These are phyloP conservation scores for Sylvia borin DNA, from an alignment of 2,797 vertebrate genomes.

Conservation along the genomic window DNA sequence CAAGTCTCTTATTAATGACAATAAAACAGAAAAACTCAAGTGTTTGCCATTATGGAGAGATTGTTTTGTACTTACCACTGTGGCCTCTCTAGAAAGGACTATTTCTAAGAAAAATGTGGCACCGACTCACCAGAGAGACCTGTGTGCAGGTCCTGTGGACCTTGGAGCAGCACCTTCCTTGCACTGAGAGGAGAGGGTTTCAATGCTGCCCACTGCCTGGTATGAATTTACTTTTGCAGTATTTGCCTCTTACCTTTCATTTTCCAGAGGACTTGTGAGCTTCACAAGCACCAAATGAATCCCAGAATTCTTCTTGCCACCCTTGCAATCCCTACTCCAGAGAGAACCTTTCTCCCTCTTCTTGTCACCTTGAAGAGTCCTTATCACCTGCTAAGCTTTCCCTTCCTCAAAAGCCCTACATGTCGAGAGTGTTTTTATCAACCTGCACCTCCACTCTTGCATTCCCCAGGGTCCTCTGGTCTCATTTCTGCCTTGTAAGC, in stretches of 20 bases:
- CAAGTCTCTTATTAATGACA: background rate
- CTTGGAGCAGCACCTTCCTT: background rate
- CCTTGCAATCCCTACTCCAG: background rate
- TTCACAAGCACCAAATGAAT: accelerated
- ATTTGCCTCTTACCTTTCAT: background rate
- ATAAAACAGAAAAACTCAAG: background rate
- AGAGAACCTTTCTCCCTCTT: background rate
- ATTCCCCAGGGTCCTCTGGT: background rate
- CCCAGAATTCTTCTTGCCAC: background rate
- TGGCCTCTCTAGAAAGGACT: background rate
- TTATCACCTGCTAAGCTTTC: background rate
- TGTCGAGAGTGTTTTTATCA: too few species aligned
- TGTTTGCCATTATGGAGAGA: background rate
- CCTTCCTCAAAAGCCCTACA: background rate
- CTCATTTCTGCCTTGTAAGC: background rate
- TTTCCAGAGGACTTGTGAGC: background rate
- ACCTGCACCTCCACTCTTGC: too few species aligned
- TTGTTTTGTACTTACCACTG: background rate
- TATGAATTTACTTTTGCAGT: background rate
- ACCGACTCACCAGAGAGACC: background rate
- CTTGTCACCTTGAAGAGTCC: background rate
- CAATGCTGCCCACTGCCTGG: background rate
- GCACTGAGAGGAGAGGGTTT: background rate
- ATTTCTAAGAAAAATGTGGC: background rate
- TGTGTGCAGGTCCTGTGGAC: accelerated